Base-by-base conservation (phyloP, 2,888 invertebrate species). In the Ptychoptera contaminata region DNA sequence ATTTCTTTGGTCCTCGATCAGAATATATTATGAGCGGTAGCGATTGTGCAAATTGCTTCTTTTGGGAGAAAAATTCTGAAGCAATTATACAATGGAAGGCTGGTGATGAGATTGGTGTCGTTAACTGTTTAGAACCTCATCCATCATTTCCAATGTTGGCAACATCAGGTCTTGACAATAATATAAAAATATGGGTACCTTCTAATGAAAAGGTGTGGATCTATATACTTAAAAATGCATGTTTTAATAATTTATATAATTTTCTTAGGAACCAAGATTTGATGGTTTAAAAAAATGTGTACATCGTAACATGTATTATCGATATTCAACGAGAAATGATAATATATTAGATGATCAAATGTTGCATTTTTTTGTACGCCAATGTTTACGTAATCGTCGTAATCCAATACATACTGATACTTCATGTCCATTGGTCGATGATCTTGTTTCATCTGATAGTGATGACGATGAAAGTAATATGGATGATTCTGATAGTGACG, bases 141-240 rank as follows among this genome's bases (percentile, higher is more conserved):
- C 94, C 94, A 0, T 71, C 76, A 51, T 73, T 79, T 55, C 93
- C 94, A 0, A 75, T 88, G 48, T 66, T 96, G 53, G 93, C 92
- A 10, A 90, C 92, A 2, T 65, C 63, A 63, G 96, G 96, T 1
- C 69, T 94, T 5, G 94, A 94, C 67, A 77, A 80, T 58, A 87
- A 91, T 59, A 79, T 94, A 12, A 96, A 94, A 69, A 80, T 96
- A 45, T 94, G 93, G 93, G 73, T 83, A 43, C 92, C 94, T 3
- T 74, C 73, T 2, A 70, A 69, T 50, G 72, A 74, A 46, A 58
- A 68, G 8, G 74, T 49, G 45, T 44, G 12, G 2, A 36, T 44
- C 39, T 43, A 8, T 10, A 37, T 29, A 16, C 1, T 35, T 38
- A 16, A 41, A 12, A 31, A 4, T 3, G 10, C n/a, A 29, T 14